A percentile compares a stretch with the other conserved stretches of the same genome.
Evolutionary conservation across 2,797 vertebrate genomes (phyloP).

Genomic region (Lateolabrax maculatus): DNA sequence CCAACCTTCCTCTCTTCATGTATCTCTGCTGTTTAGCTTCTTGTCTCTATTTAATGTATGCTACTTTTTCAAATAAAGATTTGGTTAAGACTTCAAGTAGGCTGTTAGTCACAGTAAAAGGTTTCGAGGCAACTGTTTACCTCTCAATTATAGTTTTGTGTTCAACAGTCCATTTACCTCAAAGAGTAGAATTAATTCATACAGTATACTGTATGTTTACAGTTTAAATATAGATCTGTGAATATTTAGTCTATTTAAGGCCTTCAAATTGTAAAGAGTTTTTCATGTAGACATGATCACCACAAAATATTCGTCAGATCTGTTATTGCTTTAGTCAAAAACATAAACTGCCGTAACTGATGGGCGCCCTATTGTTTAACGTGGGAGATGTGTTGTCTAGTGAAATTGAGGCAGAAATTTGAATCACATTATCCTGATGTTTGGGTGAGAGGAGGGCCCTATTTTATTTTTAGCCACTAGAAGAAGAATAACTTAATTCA

Average conservation of each 20-base stretch:
- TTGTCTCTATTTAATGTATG: conserved; percentile 35
- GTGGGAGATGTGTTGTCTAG: conserved; percentile 9
- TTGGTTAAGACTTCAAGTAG: conserved; percentile 26
- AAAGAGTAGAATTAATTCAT: conserved; percentile 4
- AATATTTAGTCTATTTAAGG: conserved; percentile 8
- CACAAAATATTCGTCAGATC: no score
- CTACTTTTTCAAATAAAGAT: conserved; percentile 59
- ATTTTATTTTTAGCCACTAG: background rate
- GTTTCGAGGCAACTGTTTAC: conserved; percentile 60
- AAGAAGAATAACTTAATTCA: no score
- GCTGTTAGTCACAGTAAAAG: conserved; percentile 55
- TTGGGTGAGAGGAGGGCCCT: background rate
- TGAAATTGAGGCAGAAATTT: conserved; percentile 26
- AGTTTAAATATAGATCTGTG: conserved; percentile 26
- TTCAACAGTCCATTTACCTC: conserved; percentile 17
- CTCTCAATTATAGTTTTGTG: conserved; percentile 35
- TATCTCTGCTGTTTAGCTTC: conserved; percentile 47
- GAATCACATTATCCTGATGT: conserved; percentile 32
- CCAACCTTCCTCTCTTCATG: conserved; percentile 12
- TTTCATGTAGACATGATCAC: background rate
- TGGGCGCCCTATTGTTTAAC: conserved; percentile 7
- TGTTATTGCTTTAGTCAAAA: no score
- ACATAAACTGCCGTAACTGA: background rate
- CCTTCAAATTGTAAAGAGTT: background rate
- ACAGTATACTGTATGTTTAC: background rate